Evolutionary conservation across 2,113 vertebrate genomes (phyloP), one percentile per base, ranked within the genome.

Genomic region (Nannobrachium achirus): DNA sequence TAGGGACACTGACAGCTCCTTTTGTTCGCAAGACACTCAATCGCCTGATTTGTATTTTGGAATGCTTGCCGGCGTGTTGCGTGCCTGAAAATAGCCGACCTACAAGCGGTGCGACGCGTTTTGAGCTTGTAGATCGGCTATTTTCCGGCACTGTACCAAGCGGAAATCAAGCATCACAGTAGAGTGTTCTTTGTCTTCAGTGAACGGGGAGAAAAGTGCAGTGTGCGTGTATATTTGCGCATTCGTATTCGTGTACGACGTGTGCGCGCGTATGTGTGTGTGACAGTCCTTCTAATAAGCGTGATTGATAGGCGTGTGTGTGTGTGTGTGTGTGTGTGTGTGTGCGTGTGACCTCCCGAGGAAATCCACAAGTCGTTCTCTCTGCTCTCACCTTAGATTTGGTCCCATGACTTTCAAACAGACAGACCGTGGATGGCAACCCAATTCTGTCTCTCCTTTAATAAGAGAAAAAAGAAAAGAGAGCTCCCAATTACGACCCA

Each of bases 401-500:
- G 56, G 56, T 39, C 56, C 38, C 33, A 75, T 87, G 80, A 20
- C 66, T 57, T 70, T 40, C 76, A 72, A 66, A 83, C 78, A 72
- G 68, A 83, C 78, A 57, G 82, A 50, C 41, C 65, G 70, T 60
- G 80, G 83, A 82, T 86, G 86, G 88, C 91, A 91, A 92, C 82
- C 88, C 86, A 89, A 88, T 91, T 89, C 82, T 90, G 86, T 89
- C 83, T 88, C 78, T 78, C 78, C 84, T 87, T 92, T 91, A 33
- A 33, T 33, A 33, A 33, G 25, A 33, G 79, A 88, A 90, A 90
- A 91, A 71, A 71, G 70, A 79, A 83, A 71, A 71, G 70, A 79
- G 80, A 73, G 74, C 89, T 84, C 78, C 92, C 92, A 93, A 92
- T 93, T 93, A 92, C 88, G 88, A 88, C 25, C 86, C 67, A 79